Conservation (phyloP, 2,797 vertebrate species). For the Monodelphis domestica region DNA sequence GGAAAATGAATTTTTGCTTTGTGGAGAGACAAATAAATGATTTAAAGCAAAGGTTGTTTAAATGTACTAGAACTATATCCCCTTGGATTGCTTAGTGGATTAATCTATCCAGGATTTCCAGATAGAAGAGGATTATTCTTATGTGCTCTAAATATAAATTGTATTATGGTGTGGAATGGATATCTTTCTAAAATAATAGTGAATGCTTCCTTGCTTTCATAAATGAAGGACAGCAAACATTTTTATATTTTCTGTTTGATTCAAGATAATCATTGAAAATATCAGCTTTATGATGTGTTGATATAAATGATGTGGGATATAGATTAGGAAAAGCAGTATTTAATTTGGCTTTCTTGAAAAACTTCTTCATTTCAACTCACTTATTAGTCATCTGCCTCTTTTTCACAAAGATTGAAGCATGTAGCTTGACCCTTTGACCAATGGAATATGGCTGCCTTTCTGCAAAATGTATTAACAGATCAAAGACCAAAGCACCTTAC, state of each 20-base stretch:
- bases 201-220: not conserved
- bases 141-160: conserved; percentile 14
- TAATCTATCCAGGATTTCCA: conserved; percentile 14
- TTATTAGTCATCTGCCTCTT: not conserved
- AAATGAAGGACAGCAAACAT: not conserved
- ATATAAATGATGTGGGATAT: not conserved
- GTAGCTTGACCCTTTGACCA: not conserved
- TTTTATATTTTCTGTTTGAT: not conserved
- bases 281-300: conserved; percentile 14
- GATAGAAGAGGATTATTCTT: conserved; percentile 15
- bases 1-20: conserved; percentile 10
- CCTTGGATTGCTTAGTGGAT: not conserved
- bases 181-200: not conserved
- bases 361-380: not conserved
- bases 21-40: conserved; percentile 5
- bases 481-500: not conserved
- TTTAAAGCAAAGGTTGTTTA: not conserved
- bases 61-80: not conserved
- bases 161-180: not conserved
- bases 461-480: not conserved
- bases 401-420: not conserved
- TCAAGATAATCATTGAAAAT: not conserved
- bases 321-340: not conserved
- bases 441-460: not conserved
- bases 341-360: not conserved